These are phyloP conservation scores for Baccha elongata DNA, from an alignment of 2,888 invertebrate genomes.

Conservation along the genomic window DNA sequence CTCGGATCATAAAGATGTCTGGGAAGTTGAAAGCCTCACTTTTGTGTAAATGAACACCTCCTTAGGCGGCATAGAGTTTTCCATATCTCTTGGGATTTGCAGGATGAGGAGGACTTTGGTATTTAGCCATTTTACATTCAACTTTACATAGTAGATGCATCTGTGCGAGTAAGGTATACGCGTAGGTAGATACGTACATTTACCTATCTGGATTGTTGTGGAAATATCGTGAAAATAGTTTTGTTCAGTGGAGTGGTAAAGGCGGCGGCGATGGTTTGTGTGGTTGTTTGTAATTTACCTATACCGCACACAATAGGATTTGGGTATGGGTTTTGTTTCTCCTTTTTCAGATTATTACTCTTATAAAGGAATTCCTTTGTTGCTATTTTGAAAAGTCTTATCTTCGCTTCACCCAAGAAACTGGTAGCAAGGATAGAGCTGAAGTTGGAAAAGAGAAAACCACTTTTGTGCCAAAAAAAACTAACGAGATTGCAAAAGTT, in stretches of 20 bases:
- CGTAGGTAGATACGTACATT: neutral
- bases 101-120: slow-evolving; percentile 30
- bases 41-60: slow-evolving; percentile 72
- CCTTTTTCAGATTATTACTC: neutral
- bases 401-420: slow-evolving; percentile 11
- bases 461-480: slow-evolving; percentile 10
- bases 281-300: slow-evolving; percentile 49
- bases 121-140: slow-evolving; percentile 39
- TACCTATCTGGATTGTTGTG: slow-evolving; percentile 1
- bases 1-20: slow-evolving; percentile 77
- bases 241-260: slow-evolving; percentile 2
- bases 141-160: too few species aligned
- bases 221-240: slow-evolving; percentile 58
- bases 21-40: slow-evolving; percentile 75
- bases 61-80: slow-evolving; percentile 50
- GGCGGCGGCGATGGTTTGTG: slow-evolving; percentile 1
- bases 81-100: slow-evolving; percentile 41
- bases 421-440: slow-evolving; percentile 31
- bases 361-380: slow-evolving; percentile 59
- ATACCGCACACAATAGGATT: slow-evolving; percentile 58
- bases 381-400: slow-evolving; percentile 39
- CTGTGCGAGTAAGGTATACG: slow-evolving; percentile 5
- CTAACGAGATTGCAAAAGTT: slow-evolving; percentile 69
- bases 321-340: slow-evolving; percentile 36
- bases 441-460: neutral